Percentiles rank a stretch among this genome's conserved stretches.
These are phyloP conservation scores for Schizothorax lantsangensis DNA, from an alignment of 2,797 vertebrate genomes.

Conservation along the genomic window DNA sequence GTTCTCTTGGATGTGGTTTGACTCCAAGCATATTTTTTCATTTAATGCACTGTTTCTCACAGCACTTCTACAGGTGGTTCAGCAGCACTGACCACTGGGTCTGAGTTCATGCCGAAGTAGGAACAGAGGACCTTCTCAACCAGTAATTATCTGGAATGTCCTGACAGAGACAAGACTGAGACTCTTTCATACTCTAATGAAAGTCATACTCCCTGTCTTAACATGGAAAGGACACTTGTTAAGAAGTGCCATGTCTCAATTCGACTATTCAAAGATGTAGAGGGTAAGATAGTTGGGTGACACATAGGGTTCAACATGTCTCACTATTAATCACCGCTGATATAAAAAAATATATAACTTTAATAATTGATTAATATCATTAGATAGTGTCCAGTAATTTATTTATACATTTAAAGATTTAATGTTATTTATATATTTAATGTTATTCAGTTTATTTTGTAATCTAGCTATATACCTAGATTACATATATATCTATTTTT, in stretches of 20 bases:
- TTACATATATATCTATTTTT: neutral
- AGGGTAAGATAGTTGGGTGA: conserved; percentile 19
- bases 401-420: neutral
- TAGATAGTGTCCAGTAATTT: neutral
- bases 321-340: neutral
- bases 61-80: conserved; percentile 68
- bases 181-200: conserved; percentile 80
- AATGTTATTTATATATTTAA: too few species aligned
- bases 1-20: neutral
- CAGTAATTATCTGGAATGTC: conserved; percentile 80
- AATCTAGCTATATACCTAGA: too few species aligned
- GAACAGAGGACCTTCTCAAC: conserved; percentile 78
- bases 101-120: conserved; percentile 66
- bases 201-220: conserved; percentile 77
- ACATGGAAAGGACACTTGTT: conserved; percentile 75
- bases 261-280: conserved; percentile 57
- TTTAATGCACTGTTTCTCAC: conserved; percentile 55
- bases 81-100: conserved; percentile 65
- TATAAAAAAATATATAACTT: neutral
- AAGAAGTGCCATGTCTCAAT: conserved; percentile 77
- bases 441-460: too few species aligned
- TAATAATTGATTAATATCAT: neutral
- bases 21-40: conserved; percentile 36
- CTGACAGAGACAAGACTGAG: conserved; percentile 76
- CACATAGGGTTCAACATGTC: conserved; percentile 57